These are phyloP conservation scores for Gymnosoma rotundatum DNA, from an alignment of 2,888 invertebrate species.

Conservation along the genomic window DNA sequence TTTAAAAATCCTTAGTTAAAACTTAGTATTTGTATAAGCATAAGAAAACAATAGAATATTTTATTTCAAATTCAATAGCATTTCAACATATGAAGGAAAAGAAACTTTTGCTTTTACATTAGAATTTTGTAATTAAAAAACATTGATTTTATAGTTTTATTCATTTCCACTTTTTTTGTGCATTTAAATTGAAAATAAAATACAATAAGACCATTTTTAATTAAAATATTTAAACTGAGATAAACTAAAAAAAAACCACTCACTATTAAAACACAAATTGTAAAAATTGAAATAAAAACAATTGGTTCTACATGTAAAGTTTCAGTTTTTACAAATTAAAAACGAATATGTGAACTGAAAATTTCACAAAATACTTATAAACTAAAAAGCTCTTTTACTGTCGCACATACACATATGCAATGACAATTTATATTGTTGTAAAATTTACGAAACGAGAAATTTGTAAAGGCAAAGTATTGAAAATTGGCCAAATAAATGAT, in stretches of 20 bases:
- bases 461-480: conserved; percentile 24
- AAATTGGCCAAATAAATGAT: conserved; percentile 43
- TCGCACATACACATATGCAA: neutral
- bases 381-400: neutral
- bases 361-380: conserved; percentile 10
- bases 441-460: conserved; percentile 3
- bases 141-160: neutral
- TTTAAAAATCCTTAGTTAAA: too few species aligned
- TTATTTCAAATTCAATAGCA: neutral
- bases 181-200: neutral
- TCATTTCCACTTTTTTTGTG: neutral
- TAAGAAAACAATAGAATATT: too few species aligned
- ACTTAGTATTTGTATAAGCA: too few species aligned
- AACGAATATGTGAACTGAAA: too few species aligned
- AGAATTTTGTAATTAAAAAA: neutral
- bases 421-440: conserved; percentile 18
- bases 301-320: neutral
- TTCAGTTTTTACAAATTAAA: too few species aligned
- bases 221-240: neutral
- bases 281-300: conserved; percentile 26
- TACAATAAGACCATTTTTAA: neutral
- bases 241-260: conserved; percentile 15
- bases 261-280: conserved; percentile 25
- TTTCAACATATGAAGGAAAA: neutral
- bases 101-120: neutral